Evolutionary conservation across 2,797 vertebrate species (phyloP).

Genomic region (Clarias platycephalus): DNA sequence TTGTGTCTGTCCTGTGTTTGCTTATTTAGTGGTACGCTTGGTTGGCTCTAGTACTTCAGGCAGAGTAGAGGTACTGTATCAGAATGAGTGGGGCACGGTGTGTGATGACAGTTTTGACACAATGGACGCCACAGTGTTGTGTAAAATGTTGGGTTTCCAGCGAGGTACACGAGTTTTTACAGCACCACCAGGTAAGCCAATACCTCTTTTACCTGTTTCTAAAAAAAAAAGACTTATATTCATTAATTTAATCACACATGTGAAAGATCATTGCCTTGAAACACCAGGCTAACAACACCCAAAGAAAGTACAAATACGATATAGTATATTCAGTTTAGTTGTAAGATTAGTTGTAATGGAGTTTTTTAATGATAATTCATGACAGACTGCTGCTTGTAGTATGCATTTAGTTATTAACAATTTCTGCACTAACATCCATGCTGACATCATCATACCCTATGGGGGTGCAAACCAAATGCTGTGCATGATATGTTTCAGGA

Average conservation of each 20-base stretch:
- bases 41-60: slow-evolving; percentile 56
- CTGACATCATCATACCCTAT: neutral
- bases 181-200: slow-evolving; percentile 65
- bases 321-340: neutral
- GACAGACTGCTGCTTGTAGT: neutral
- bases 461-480: neutral
- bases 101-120: slow-evolving; percentile 79
- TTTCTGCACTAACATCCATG: neutral
- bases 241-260: neutral
- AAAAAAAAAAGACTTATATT: neutral
- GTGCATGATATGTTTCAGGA: slow-evolving; percentile 66
- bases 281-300: neutral
- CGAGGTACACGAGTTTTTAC: accelerated
- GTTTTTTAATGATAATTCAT: neutral
- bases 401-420: neutral
- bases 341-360: neutral
- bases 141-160: slow-evolving; percentile 80
- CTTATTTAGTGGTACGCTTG: slow-evolving; percentile 51
- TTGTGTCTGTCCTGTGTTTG: slow-evolving; percentile 3
- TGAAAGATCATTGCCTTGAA: neutral
- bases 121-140: slow-evolving; percentile 74
- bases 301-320: neutral
- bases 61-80: slow-evolving; percentile 78
- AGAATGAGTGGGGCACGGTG: slow-evolving; percentile 82
- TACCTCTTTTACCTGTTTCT: neutral